Percentiles rank a stretch among this genome's conserved stretches.
Conservation (phyloP, 2,888 invertebrate species). For the Peribatodes rhomboidaria region DNA sequence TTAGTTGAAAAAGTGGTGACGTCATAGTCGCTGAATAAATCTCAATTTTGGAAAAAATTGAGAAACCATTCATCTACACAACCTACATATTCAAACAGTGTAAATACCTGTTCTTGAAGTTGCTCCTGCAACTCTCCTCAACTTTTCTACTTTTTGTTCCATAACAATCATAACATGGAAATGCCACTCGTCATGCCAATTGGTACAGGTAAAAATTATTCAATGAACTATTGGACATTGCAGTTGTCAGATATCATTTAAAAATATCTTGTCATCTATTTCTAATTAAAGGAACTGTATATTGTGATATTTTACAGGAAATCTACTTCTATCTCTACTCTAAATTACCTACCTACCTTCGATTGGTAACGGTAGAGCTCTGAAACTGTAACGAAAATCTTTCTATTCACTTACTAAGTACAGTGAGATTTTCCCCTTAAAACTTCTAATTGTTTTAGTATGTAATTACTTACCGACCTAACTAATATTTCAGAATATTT, state of each 20-base stretch:
- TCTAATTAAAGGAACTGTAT: too few relatives aligned
- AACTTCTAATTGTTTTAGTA: too few relatives aligned
- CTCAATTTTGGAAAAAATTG: background rate
- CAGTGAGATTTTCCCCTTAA: too few relatives aligned
- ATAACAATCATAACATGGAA: constrained; percentile 80
- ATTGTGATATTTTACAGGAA: too few relatives aligned
- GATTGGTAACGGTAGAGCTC: too few relatives aligned
- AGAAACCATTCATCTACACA: constrained; percentile 71
- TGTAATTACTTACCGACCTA: background rate
- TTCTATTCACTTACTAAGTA: too few relatives aligned
- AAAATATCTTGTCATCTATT: background rate
- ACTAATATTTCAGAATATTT: too few relatives aligned
- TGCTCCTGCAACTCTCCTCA: constrained; percentile 85
- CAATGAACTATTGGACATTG: background rate
- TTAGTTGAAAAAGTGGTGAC: too few relatives aligned
- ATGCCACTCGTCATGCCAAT: constrained; percentile 36
- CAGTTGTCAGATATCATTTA: background rate
- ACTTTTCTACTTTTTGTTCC: constrained; percentile 86
- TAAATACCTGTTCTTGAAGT: constrained; percentile 86
- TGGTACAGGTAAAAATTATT: background rate
- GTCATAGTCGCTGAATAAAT: background rate
- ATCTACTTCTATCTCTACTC: background rate
- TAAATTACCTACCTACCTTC: too few relatives aligned
- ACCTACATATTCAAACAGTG: constrained; percentile 84
- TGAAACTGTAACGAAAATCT: background rate